Evolutionary conservation across 1,140 invertebrate species (phyloP).

Genomic region (Drosophila carrolli): DNA sequence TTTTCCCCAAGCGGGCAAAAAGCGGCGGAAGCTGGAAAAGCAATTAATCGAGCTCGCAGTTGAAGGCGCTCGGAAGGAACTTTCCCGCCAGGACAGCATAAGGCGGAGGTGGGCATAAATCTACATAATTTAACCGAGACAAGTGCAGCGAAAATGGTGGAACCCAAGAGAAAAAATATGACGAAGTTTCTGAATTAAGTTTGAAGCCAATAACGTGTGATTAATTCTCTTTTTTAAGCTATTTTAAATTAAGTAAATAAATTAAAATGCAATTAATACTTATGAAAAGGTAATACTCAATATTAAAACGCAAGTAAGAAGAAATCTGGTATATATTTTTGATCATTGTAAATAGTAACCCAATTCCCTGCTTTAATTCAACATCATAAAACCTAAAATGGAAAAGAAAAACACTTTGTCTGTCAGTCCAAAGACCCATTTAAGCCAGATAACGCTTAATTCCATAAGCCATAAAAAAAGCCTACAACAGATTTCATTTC

Average conservation of each 20-base stretch:
- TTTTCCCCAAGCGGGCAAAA: slow-evolving; percentile 31
- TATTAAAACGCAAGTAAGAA: too few relatives aligned
- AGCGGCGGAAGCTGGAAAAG: slow-evolving; percentile 51
- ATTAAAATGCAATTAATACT: too few relatives aligned
- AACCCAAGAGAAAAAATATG: neutral
- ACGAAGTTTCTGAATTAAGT: neutral
- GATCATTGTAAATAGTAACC: too few relatives aligned
- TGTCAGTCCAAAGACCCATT: neutral
- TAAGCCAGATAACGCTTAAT: neutral
- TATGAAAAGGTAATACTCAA: too few relatives aligned
- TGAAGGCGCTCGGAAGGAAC: slow-evolving; percentile 24
- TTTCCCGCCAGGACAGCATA: slow-evolving; percentile 18
- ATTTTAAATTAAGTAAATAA: too few relatives aligned
- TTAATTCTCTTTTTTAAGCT: neutral
- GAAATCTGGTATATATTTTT: too few relatives aligned
- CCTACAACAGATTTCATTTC: slow-evolving; percentile 16
- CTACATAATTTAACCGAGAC: slow-evolving; percentile 62
- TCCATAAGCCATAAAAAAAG: neutral
- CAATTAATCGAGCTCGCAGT: slow-evolving; percentile 60
- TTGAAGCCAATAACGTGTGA: neutral
- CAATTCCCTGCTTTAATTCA: too few relatives aligned
- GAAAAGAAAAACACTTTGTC: neutral
- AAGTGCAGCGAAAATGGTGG: slow-evolving; percentile 44
- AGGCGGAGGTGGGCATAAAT: slow-evolving; percentile 73
- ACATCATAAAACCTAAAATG: too few relatives aligned